Base-by-base conservation (phyloP, 2,888 invertebrate genomes). In the Leptogaster cylindrica region DNA sequence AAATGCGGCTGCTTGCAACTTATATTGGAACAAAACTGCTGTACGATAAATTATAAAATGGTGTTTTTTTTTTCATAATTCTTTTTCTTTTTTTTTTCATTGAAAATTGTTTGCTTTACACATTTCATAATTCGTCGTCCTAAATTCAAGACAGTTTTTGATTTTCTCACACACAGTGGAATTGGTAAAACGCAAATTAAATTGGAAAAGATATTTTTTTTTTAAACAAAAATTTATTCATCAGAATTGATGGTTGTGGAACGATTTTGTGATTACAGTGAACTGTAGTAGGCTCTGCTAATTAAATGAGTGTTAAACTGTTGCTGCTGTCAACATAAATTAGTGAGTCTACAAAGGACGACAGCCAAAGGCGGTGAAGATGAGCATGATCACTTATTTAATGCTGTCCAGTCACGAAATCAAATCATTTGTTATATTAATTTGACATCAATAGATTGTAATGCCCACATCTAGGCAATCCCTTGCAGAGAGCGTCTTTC, bases 41-140 rank as follows among this genome's bases (percentile, higher is more conserved):
- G 1, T 55, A n/a, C 36, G 14, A 55, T 55, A 55, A 55, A 55
- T 55, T 55, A 36, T 36, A 55, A 55, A 39, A 39, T 36, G 12
- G n/a, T n/a, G 39, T 20, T 55, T 36, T 55, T 39, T 36, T 55
- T 55, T 36, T 55, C n/a, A n/a, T 55, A 55, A 55, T 36, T 31
- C 2, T 31, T 8, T 7, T 5, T 27, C 16, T 48, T 48, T 20
- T 16, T 46, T 3, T 46, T 8, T 10, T 2, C 46, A 31, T 31
- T 31, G 31, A 7, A 31, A 7, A 7, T 28, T 52, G 1, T 16
- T 51, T 31, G 10, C 18, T 50, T 16, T 2, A 2, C 23, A 7
- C 6, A 3, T 14, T 55, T 55, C 36, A 23, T 55, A 55, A 55
- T 36, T 55, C 25, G 14, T 55, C n/a, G 14, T 5, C 14, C 36